Evolutionary conservation across 2,113 vertebrate species (phyloP).

Genomic region (Melospiza melodia): DNA sequence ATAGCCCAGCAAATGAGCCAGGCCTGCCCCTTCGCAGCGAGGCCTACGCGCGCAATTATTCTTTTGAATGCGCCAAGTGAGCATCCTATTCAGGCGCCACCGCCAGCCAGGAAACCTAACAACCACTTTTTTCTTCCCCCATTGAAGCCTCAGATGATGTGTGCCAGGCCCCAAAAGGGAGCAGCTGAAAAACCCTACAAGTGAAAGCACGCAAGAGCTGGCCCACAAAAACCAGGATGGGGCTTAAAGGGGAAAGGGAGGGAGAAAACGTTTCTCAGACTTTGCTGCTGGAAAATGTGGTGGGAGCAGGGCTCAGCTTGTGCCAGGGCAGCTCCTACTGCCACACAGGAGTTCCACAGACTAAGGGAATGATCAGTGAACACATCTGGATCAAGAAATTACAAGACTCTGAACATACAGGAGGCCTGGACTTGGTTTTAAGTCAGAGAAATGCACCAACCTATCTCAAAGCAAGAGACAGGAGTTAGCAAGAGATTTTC

Average conservation of each 20-base stretch:
- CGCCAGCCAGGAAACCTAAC: slow-evolving; percentile 47
- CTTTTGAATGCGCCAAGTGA: background rate
- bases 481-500: too few relatives aligned
- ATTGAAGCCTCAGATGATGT: background rate
- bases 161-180: background rate
- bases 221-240: background rate
- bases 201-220: background rate
- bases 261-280: background rate
- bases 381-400: background rate
- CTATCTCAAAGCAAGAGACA: background rate
- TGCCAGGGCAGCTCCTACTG: background rate
- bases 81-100: slow-evolving; percentile 28
- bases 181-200: background rate
- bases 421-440: background rate
- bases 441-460: background rate
- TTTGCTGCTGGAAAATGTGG: background rate
- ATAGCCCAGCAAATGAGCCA: slow-evolving; percentile 47
- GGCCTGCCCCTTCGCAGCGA: slow-evolving; percentile 15
- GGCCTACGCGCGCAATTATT: slow-evolving; percentile 56
- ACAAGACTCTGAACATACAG: background rate
- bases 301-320: background rate
- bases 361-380: background rate
- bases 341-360: background rate
- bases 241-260: background rate
- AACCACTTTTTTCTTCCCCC: background rate